Conservation (phyloP, 2,797 vertebrate genomes). For the Amphiprion clarkii region DNA sequence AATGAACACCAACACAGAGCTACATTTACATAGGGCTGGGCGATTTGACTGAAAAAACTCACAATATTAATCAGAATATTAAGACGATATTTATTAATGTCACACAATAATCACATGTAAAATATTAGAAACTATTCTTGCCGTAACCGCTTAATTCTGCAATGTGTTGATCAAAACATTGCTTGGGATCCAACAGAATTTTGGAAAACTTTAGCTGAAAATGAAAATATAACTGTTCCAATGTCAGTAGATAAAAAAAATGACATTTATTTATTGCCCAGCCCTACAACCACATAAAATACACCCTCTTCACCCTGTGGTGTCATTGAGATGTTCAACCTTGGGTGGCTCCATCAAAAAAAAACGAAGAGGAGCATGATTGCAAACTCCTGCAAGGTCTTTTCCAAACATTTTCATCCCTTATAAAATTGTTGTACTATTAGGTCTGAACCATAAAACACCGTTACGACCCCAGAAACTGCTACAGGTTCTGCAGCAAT, state of each 20-base stretch:
- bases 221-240: constrained; percentile 4
- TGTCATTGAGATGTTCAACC: constrained; percentile 38
- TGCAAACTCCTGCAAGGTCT: constrained; percentile 47
- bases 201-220: neutral
- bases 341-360: constrained; percentile 9
- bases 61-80: constrained; percentile 14
- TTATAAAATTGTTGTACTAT: constrained; percentile 39
- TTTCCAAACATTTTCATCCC: constrained; percentile 25
- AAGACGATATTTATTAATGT: constrained; percentile 9
- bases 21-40: constrained; percentile 21
- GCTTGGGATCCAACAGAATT: neutral
- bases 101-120: constrained; percentile 25
- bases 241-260: constrained; percentile 28
- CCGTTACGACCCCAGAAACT: constrained; percentile 18
- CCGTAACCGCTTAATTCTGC: neutral
- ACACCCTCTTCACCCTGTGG: constrained; percentile 1
- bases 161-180: constrained; percentile 7
- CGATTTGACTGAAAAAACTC: constrained; percentile 1
- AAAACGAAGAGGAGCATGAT: constrained; percentile 17
- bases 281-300: constrained; percentile 16
- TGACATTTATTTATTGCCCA: constrained; percentile 31
- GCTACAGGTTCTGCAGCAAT: constrained; percentile 14
- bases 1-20: constrained; percentile 28
- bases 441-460: constrained; percentile 50
- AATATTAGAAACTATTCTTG: neutral